Evolutionary conservation across 2,888 invertebrate species (phyloP), one percentile per base, ranked within the genome.

Genomic region (Mimachlamys varia): DNA sequence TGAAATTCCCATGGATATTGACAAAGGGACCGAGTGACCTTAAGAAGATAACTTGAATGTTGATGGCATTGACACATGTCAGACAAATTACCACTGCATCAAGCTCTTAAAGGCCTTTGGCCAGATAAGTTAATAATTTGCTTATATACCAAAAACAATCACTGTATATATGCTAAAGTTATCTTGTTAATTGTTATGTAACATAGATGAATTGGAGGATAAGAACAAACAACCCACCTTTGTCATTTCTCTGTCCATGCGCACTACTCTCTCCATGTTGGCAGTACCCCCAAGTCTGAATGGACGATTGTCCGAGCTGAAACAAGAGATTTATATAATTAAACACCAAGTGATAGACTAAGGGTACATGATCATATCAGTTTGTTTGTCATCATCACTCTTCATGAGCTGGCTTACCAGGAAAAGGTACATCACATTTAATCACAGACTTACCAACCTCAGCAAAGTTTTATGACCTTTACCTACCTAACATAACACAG

Each of bases 181-280:
- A 13, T 44, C 13, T 53, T 53, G 12, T 53, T 12, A 53, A 19
- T 22, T 58, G 22, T 7, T 58, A 10, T 58, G 22, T 58, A 58
- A 58, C 22, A 44, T 44, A 44, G 44, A 44, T 44, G 44, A 5
- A 58, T 0, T n/a, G 22, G n/a, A 22, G 58, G n/a, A 58, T 19
- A 19, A 10, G 19, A 58, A 27, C 37, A 22, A 44, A 22, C 0
- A 33, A 19, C 44, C 38, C 88, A 96, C 96, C 95, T 96, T 96
- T 27, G 95, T 95, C 93, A 96, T 95, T 91, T 96, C 96, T 90
- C 96, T 92, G 93, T 96, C 96, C 93, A 96, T 94, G 44, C 96
- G 90, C 13, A 96, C 95, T 12, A 96, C 95, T 91, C 95, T 95
- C 91, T 96, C 96, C 95, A 96, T 96, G 92, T 95, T 96, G 44